Evolutionary conservation across 1,140 invertebrate genomes (phyloP).

Genomic region (Drosophila ambigua): DNA sequence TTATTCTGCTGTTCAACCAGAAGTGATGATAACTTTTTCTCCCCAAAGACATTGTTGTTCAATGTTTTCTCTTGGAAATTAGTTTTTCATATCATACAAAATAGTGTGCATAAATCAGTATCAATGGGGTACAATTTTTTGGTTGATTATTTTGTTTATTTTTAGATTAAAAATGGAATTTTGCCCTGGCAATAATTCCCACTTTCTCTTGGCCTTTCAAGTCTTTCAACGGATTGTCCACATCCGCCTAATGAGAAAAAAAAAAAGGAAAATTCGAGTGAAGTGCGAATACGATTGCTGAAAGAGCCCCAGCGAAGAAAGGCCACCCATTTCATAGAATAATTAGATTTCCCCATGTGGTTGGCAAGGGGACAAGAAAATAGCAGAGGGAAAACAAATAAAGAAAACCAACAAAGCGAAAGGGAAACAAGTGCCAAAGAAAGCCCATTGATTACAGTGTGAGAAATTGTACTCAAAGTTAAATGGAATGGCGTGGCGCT

Average conservation of each 20-base stretch:
- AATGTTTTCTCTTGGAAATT: too few relatives aligned
- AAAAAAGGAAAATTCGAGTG: slow-evolving; percentile 43
- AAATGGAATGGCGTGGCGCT: slow-evolving; percentile 54
- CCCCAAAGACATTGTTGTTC: background rate
- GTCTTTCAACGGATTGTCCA: background rate
- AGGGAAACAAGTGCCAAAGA: background rate
- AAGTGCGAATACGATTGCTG: slow-evolving; percentile 42
- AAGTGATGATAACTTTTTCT: slow-evolving; percentile 35
- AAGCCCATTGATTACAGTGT: slow-evolving; percentile 44
- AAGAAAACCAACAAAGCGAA: slow-evolving; percentile 19
- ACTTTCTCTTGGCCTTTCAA: background rate
- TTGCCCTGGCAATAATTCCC: too few relatives aligned
- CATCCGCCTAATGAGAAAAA: background rate
- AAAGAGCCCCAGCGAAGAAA: slow-evolving; percentile 24
- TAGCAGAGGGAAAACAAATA: slow-evolving; percentile 26
- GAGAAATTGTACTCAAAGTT: slow-evolving; percentile 30
- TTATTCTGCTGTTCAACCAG: slow-evolving; percentile 32
- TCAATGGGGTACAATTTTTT: too few relatives aligned
- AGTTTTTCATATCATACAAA: too few relatives aligned
- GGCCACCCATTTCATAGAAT: slow-evolving; percentile 48
- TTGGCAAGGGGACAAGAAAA: slow-evolving; percentile 20
- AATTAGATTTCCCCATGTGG: slow-evolving; percentile 60
- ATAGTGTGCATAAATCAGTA: too few relatives aligned
- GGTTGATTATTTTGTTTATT: too few relatives aligned
- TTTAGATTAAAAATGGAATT: too few relatives aligned